Conservation (phyloP, 1,140 invertebrate species). For the Steinernema khuongi region DNA sequence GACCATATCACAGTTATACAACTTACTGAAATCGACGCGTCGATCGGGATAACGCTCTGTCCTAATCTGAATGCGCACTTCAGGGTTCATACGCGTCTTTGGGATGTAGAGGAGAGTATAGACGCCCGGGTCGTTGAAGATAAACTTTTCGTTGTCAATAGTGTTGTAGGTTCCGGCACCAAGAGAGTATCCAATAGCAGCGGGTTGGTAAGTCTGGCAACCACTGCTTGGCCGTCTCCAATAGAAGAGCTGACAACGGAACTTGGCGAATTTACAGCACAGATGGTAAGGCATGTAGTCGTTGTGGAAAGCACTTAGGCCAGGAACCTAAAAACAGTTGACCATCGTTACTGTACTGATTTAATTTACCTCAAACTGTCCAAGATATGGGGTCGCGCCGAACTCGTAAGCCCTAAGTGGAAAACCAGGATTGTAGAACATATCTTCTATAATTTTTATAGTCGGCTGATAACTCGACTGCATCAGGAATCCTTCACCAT, state of each 20-base stretch:
- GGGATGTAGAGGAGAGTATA: constrained; percentile 57
- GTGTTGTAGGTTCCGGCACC: constrained; percentile 55
- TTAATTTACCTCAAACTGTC: constrained; percentile 51
- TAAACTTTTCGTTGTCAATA: constrained; percentile 58
- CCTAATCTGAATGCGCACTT: constrained; percentile 55
- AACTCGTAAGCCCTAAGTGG: constrained; percentile 57
- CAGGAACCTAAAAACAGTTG: constrained; percentile 48
- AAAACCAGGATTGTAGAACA: constrained; percentile 58
- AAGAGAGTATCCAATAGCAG: constrained; percentile 47
- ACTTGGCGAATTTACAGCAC: constrained; percentile 57
- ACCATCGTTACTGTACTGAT: neutral
- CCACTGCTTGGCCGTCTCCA: constrained; percentile 54
- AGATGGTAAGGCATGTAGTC: constrained; percentile 59
- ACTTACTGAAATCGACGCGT: constrained; percentile 49
- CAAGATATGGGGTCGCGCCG: constrained; percentile 57
- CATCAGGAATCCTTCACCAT: constrained; percentile 57
- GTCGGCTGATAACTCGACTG: constrained; percentile 58
- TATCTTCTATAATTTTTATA: constrained; percentile 57
- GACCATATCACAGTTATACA: constrained; percentile 14
- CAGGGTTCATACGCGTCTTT: constrained; percentile 49
- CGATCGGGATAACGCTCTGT: constrained; percentile 56
- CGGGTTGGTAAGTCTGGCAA: constrained; percentile 58
- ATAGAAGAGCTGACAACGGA: constrained; percentile 58
- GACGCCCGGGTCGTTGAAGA: constrained; percentile 59
- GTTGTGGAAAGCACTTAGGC: constrained; percentile 53